Conservation (phyloP, 92 coral and sea anemone species). For the Virgularia gustaviana region DNA sequence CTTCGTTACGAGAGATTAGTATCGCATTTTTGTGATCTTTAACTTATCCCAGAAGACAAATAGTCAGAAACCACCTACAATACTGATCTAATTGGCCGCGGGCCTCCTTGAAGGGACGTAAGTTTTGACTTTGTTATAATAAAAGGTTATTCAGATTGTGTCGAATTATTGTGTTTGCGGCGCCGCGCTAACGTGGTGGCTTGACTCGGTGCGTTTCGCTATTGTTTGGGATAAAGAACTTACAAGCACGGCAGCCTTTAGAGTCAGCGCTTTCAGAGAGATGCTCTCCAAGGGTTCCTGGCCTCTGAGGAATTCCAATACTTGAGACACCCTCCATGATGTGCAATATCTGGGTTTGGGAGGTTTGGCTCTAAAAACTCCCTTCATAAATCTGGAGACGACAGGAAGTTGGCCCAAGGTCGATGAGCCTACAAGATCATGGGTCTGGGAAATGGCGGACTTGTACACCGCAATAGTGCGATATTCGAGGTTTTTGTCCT, state of each 20-base stretch:
- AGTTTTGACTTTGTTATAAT: no score
- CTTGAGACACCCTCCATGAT: constrained; percentile 31
- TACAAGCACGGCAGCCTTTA: background rate
- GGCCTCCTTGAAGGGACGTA: no score
- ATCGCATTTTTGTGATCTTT: no score
- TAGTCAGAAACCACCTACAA: no score
- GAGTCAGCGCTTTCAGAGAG: constrained; percentile 28
- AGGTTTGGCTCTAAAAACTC: constrained; percentile 33
- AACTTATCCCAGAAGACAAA: no score
- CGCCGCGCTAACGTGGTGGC: no score
- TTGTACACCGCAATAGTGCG: constrained; percentile 51
- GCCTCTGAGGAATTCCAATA: constrained; percentile 11
- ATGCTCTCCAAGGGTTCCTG: constrained; percentile 27
- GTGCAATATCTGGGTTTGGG: constrained; percentile 44
- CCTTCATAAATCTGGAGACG: constrained; percentile 50
- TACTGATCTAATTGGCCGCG: no score
- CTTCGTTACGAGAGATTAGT: no score
- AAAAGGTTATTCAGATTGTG: no score
- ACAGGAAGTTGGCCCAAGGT: constrained; percentile 35
- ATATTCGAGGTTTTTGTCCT: constrained; percentile 34
- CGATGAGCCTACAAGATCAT: constrained; percentile 32
- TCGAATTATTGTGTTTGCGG: no score
- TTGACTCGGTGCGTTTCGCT: no score
- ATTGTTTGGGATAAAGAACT: no score
- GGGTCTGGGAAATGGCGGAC: constrained; percentile 53